phyloP scores from a whole-genome alignment of 2,113 vertebrate species.

The Chroicocephalus ridibundus region DNA sequence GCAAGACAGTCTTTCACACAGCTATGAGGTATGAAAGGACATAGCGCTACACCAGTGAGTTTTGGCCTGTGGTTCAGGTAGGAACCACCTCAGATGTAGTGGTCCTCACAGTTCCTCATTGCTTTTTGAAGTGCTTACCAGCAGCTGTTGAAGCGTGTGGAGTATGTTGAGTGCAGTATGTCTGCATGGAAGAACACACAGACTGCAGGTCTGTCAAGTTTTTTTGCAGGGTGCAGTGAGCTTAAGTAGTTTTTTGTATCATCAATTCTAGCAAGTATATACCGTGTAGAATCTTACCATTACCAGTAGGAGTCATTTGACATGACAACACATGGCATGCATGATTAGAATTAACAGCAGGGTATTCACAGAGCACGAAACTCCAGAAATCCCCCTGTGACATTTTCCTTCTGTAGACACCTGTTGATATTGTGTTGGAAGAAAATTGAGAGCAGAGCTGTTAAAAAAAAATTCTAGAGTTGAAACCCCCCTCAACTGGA shows the following conservation, averaged over 20 bases:
- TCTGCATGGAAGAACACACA: background rate
- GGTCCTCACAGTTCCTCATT: background rate
- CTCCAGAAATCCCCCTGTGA: background rate
- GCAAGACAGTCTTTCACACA: background rate
- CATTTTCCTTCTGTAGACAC: background rate
- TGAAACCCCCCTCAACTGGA: background rate
- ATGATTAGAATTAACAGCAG: background rate
- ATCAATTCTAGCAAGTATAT: background rate
- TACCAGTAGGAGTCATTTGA: background rate
- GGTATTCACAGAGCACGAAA: background rate
- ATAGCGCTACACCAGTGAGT: background rate
- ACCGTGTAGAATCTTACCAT: background rate
- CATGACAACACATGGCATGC: background rate
- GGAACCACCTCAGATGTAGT: background rate
- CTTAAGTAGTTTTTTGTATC: background rate
- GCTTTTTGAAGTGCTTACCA: background rate
- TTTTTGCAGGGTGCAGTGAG: background rate
- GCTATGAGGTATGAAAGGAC: background rate
- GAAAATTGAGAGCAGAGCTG: background rate
- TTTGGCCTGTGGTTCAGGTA: background rate
- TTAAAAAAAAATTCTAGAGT: background rate
- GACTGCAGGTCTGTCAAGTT: background rate
- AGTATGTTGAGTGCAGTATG: background rate
- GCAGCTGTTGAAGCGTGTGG: background rate
- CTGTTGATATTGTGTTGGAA: background rate